Evolutionary conservation across 2,888 invertebrate species (phyloP).

Genomic region (Nasonovia ribisnigri): DNA sequence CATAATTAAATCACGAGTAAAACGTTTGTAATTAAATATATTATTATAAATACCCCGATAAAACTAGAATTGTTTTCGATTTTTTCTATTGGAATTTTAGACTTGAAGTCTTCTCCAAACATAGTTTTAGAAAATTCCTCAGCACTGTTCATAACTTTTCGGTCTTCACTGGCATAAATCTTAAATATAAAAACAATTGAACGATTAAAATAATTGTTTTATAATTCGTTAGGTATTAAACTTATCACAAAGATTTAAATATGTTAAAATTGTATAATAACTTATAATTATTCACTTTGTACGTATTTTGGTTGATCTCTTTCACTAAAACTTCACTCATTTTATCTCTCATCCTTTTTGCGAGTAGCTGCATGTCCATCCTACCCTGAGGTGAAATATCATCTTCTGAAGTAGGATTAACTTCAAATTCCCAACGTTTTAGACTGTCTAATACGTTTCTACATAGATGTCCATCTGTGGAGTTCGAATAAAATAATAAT

Average conservation of each 20-base stretch:
- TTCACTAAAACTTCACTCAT: slow-evolving; percentile 44
- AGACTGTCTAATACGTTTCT: slow-evolving; percentile 46
- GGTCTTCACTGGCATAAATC: slow-evolving; percentile 52
- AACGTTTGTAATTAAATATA: neutral
- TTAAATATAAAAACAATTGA: neutral
- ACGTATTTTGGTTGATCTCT: slow-evolving; percentile 43
- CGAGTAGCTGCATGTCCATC: slow-evolving; percentile 56
- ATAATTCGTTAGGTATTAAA: neutral
- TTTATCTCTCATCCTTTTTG: slow-evolving; percentile 51
- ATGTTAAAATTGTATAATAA: neutral
- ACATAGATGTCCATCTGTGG: slow-evolving; percentile 44
- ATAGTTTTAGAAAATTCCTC: slow-evolving; percentile 51
- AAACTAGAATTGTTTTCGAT: slow-evolving; percentile 34
- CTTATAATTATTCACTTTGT: slow-evolving; percentile 25
- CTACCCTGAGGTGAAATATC: slow-evolving; percentile 57
- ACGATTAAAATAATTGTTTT: neutral
- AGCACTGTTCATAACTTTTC: slow-evolving; percentile 58
- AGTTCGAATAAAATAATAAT: neutral
- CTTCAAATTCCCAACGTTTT: slow-evolving; percentile 61
- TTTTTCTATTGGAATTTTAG: slow-evolving; percentile 45
- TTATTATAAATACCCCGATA: slow-evolving; percentile 44
- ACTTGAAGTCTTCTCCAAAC: slow-evolving; percentile 48
- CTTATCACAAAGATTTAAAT: neutral
- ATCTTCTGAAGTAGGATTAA: slow-evolving; percentile 49
- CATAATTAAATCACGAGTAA: neutral